Evolutionary conservation across 2,888 invertebrate species (phyloP), one percentile per base, ranked within the genome.

Genomic region (Lasius platythorax): DNA sequence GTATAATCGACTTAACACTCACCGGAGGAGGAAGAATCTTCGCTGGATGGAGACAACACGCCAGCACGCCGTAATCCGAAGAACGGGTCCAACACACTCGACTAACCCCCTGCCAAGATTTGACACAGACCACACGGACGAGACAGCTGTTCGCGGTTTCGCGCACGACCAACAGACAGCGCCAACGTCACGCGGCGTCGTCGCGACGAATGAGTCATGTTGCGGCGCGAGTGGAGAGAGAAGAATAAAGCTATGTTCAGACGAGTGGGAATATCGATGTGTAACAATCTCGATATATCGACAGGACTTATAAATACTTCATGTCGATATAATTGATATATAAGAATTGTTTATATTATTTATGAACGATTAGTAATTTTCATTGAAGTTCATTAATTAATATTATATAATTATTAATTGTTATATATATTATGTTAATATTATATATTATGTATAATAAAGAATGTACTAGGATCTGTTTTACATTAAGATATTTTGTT

Each of bases 21-120:
- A 91, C 91, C 91, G 87, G 23, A 23, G 73, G 18, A 28, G 18
- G 18, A 18, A 15, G 33, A 37, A 28, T 12, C 12, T 28, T n/a
- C 28, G 79, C 18, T 12, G 61, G 11, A 63, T n/a, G 33, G 23
- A 3, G 12, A 30, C 23, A n/a, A 43, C 23, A 56, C 78, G 56
- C 5, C 68, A 5, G 50, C 18, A 50, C 6, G 63, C 6, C 33
- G 28, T 58, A 58, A 70, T 87, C 87, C 87, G 83, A 23, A 23
- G 82, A 88, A 87, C 83, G 85, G 83, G 85, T n/a, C 18, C 28
- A 15, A 73, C 50, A n/a, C 67, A 87, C 87, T 86, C 76, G 86
- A 84, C 89, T 93, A 93, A 92, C 93, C 93, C 93, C 93, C 93
- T 91, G 90, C 93, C 87, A 90, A 86, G 92, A 89, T 92, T 93